Evolutionary conservation across 2,888 invertebrate genomes (phyloP), one percentile per base, ranked within the genome.

Genomic region (Hydrotaea cyrtoneurina): DNA sequence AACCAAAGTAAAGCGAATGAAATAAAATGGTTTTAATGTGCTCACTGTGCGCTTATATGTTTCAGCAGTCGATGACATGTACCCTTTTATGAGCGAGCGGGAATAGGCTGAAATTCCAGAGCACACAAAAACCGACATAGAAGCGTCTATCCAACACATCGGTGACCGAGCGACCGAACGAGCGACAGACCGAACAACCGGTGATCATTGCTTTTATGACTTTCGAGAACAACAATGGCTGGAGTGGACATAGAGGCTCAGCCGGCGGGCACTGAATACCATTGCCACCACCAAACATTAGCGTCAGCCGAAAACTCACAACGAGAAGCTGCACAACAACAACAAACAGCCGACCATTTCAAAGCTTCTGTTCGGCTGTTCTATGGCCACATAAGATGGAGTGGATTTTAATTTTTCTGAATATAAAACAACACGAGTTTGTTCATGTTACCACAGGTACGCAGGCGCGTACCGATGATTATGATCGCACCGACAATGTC

Each of bases 321-420:
- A 78, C 78, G 78, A 81, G 80, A 84, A 81, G 84, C 80, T 84
- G n/a, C n/a, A n/a, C n/a, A n/a, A n/a, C n/a, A n/a, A n/a, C 62
- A 71, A 64, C 50, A 81, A 55, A 69, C 36, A n/a, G n/a, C n/a
- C n/a, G n/a, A n/a, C 13, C 19, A 78, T 50, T 50, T 78, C 78
- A 64, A 80, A 84, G 84, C 84, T 81, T 66, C 74, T 79, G 64
- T 76, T 75, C 31, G n/a, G n/a, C n/a, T 31, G 31, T 7, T 31
- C 31, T 31, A 7, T 31, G 53, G 74, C 59, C 46, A 7, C 62
- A 75, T 80, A 71, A 21, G 46, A 11, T 73, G 66, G 77, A 78
- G 77, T 80, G 26, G 23, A 73, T 74, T 74, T 69, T 76, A 80
- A 74, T 74, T 77, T 66, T 71, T 74, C 80, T 19, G 59, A 39